Percentiles rank a stretch among this genome's conserved stretches.
These are phyloP conservation scores for Lamellibrachia columna DNA, from an alignment of 2,888 invertebrate genomes.

Conservation along the genomic window DNA sequence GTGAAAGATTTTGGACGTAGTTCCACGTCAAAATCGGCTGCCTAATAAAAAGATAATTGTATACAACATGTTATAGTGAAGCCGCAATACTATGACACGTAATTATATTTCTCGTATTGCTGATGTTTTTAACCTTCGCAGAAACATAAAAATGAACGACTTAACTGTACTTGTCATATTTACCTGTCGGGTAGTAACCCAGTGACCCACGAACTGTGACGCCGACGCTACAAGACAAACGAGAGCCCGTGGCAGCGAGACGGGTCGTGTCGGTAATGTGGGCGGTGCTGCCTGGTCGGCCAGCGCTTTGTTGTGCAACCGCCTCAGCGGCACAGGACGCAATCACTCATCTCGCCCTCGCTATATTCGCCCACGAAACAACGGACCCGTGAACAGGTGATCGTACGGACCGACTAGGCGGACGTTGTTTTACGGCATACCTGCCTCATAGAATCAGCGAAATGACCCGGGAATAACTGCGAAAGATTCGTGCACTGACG, in stretches of 20 bases:
- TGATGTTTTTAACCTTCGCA: background rate
- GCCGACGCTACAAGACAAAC: background rate
- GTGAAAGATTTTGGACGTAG: no score
- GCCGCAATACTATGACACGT: background rate
- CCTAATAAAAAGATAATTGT: no score
- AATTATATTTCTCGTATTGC: background rate
- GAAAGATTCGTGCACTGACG: background rate
- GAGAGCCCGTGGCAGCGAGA: background rate
- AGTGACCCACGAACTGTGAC: background rate
- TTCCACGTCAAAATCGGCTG: no score
- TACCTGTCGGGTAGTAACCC: background rate
- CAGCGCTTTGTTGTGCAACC: background rate
- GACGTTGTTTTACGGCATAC: background rate
- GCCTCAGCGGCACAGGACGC: background rate
- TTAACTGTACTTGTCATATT: background rate
- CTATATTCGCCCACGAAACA: background rate
- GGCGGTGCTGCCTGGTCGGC: background rate
- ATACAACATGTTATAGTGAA: background rate
- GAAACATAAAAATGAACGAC: background rate
- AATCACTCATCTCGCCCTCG: background rate
- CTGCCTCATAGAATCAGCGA: background rate
- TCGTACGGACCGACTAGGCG: background rate
- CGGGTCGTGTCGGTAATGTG: background rate
- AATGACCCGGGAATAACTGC: background rate
- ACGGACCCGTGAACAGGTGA: background rate